Conservation (phyloP, 2,113 vertebrate genomes). For the Paramormyrops kingsleyae region DNA sequence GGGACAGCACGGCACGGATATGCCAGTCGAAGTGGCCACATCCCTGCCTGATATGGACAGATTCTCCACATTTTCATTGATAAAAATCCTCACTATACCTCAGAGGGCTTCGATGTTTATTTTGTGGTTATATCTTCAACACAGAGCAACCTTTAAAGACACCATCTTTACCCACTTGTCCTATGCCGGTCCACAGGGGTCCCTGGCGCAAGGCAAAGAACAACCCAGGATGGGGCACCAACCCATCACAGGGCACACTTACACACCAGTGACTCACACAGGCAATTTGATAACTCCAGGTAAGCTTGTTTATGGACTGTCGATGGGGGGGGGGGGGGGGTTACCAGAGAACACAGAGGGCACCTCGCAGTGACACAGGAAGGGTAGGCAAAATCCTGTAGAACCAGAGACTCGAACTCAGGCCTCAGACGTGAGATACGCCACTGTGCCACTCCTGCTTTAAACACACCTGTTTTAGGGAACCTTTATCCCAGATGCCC, state of each 20-base stretch:
- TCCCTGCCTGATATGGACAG: neutral
- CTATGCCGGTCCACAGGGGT: neutral
- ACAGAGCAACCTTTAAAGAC: neutral
- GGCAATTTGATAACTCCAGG: neutral
- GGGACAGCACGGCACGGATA: neutral
- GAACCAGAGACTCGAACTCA: neutral
- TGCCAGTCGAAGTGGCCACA: neutral
- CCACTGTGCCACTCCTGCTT: neutral
- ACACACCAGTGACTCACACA: neutral
- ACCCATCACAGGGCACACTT: no score
- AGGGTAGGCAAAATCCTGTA: neutral
- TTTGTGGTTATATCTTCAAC: neutral
- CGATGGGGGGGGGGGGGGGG: neutral
- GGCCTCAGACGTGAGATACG: neutral
- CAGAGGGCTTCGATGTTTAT: neutral
- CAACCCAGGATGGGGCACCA: neutral
- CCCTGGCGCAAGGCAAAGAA: neutral
- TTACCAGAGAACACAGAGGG: neutral
- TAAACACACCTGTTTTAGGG: neutral
- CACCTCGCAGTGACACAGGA: neutral
- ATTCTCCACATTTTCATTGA: neutral
- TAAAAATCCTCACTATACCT: neutral
- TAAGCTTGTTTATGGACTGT: neutral
- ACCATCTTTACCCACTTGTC: neutral
- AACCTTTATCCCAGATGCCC: neutral